phyloP scores from a whole-genome alignment of 2,113 vertebrate species.

The Uria aalge region DNA sequence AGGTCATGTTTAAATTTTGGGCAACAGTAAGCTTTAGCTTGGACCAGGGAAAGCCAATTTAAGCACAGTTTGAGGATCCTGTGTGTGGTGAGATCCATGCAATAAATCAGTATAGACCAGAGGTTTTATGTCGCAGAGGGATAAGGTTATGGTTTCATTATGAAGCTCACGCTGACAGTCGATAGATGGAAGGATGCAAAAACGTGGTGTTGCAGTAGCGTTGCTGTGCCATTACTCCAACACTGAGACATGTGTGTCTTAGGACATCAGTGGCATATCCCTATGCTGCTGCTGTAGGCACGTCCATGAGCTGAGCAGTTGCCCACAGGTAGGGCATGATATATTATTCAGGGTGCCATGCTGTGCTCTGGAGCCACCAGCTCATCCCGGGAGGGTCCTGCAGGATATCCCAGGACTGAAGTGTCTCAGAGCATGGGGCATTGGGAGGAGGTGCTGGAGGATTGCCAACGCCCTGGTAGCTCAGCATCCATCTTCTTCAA shows the following conservation, averaged over 20 bases:
- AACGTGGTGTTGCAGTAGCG: neutral
- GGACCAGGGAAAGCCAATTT: neutral
- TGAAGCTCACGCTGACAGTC: neutral
- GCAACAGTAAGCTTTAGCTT: neutral
- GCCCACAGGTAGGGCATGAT: neutral
- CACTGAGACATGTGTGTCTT: rapidly evolving
- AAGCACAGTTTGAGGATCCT: neutral
- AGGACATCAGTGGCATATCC: rapidly evolving
- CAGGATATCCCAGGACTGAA: neutral
- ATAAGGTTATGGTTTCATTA: neutral
- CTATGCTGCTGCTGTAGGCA: neutral
- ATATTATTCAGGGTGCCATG: neutral
- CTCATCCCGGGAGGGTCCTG: neutral
- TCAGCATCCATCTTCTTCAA: neutral
- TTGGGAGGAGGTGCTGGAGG: neutral
- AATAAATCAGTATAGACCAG: neutral
- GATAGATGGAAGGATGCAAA: neutral
- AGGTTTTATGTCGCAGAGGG: neutral
- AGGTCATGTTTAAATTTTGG: neutral
- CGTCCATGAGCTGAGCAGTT: neutral
- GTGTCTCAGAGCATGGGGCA: neutral
- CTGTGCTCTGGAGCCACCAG: neutral
- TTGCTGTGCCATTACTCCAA: rapidly evolving
- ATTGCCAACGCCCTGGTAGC: too few species aligned
- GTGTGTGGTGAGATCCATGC: neutral